phyloP scores from a whole-genome alignment of 2,888 invertebrate species.

The Lasioglossum figueresi region DNA sequence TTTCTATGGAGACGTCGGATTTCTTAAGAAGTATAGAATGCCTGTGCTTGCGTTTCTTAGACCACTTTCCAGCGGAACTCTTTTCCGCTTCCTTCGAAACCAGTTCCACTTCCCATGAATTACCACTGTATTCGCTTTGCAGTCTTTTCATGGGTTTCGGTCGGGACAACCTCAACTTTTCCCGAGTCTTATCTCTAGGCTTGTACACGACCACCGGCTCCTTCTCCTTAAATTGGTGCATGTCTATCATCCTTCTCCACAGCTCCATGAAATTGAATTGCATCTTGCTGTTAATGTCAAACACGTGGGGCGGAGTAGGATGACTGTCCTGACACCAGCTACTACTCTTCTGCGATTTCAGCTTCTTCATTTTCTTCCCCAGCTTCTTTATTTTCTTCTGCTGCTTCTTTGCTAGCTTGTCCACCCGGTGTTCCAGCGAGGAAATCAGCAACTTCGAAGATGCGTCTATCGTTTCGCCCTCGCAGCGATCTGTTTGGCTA shows the following conservation, averaged over 20 bases:
- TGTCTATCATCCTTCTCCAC: conserved; percentile 35
- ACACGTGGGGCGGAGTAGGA: neutral
- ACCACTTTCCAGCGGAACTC: conserved; percentile 12
- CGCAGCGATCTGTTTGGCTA: conserved; percentile 15
- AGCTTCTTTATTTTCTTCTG: conserved; percentile 63
- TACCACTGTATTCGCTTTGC: neutral
- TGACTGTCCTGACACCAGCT: conserved; percentile 35
- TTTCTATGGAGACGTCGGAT: neutral
- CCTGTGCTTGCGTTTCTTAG: conserved; percentile 29
- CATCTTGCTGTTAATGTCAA: neutral
- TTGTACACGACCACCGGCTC: neutral
- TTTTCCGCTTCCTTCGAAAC: neutral
- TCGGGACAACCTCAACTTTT: neutral
- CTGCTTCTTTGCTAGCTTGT: conserved; percentile 64
- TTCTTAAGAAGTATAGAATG: conserved; percentile 13
- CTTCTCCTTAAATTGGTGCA: conserved; percentile 17
- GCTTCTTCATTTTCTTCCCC: conserved; percentile 49
- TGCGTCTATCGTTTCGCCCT: neutral
- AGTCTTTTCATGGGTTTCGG: conserved; percentile 27
- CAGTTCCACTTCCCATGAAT: conserved; percentile 39
- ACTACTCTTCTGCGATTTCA: neutral
- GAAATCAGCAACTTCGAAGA: conserved; percentile 50
- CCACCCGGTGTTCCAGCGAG: conserved; percentile 62
- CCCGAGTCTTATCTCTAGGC: conserved; percentile 4
- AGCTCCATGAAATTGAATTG: conserved; percentile 40